phyloP scores from a whole-genome alignment of 2,113 vertebrate genomes.

The Apaloderma vittatum region DNA sequence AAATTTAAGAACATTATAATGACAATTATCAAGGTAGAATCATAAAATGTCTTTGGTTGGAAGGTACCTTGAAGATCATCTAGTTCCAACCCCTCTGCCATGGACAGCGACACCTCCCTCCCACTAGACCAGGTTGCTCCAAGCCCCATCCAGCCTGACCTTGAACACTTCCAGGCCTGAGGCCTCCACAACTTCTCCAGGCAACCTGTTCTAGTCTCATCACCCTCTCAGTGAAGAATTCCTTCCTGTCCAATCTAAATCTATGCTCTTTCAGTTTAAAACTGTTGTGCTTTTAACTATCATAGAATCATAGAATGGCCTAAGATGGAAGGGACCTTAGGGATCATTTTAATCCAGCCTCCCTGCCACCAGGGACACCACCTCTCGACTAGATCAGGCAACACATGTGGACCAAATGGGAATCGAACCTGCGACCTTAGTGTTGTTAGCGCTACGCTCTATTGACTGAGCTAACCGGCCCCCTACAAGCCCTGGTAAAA shows the following conservation, averaged over 20 bases:
- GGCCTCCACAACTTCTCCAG: not conserved
- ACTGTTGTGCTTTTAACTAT: rapidly evolving
- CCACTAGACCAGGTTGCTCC: not conserved
- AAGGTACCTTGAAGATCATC: not conserved
- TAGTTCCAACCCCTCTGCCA: not conserved
- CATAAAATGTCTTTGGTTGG: not conserved
- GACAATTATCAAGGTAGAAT: not conserved
- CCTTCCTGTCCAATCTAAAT: not conserved
- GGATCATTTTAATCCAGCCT: too few relatives aligned
- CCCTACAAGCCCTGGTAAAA: not conserved
- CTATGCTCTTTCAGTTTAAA: not conserved
- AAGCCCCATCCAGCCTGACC: not conserved
- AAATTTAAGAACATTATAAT: not conserved
- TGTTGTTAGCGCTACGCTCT: too few relatives aligned
- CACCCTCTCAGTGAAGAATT: not conserved
- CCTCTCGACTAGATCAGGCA: too few relatives aligned
- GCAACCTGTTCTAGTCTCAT: not conserved
- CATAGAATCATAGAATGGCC: too few relatives aligned
- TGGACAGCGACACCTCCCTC: not conserved
- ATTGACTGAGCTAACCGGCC: too few relatives aligned
- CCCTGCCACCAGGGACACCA: too few relatives aligned
- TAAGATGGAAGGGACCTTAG: too few relatives aligned
- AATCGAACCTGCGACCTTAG: too few relatives aligned
- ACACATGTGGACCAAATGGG: too few relatives aligned
- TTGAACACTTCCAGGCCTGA: not conserved